Evolutionary conservation across 1,140 invertebrate species (phyloP), one percentile per base, ranked within the genome.

Genomic region (Rhagoletis zephyria): DNA sequence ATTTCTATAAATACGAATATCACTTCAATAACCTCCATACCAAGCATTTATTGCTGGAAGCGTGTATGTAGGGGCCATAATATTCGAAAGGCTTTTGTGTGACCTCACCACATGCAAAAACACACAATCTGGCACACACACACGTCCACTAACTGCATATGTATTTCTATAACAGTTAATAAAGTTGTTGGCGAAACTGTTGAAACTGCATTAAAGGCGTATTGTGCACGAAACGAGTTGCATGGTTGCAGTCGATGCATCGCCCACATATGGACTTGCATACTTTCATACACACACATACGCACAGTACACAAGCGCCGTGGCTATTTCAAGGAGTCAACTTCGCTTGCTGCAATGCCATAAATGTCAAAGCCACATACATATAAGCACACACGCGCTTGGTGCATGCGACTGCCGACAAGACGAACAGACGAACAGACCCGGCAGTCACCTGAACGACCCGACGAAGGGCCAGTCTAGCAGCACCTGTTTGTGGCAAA

Each of bases 401-500:
- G 30, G 30, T 30, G 30, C 30, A 30, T 30, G 42, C 65, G 65
- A 42, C 65, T 10, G 65, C 42, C 40, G 65, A 67, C 65, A 40
- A 30, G 40, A 40, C 40, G 59, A 60, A 30, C 61, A 12, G 12
- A 63, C 61, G 61, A 7, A n/a, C 61, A 63, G 61, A 16, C 9
- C 12, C 61, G 45, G 9, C 67, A 40, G 67, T 14, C 67, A 4
- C 42, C 5, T 14, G 61, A 14, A 16, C 16, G 7, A n/a, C 16
- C 14, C 6, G 45, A n/a, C 67, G 12, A 42, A 4, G n/a, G 42
- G 67, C 4, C 67, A 74, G 67, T 40, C 42, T 42, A 42, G 6
- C n/a, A 19, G 74, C 74, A 81, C 74, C 74, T 81, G 74, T 56
- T 81, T 81, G 48, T 59, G 74, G 74, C 48, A 19, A n/a, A 81